Evolutionary conservation across 2,113 vertebrate genomes (phyloP).

Genomic region (Azemiops feae): DNA sequence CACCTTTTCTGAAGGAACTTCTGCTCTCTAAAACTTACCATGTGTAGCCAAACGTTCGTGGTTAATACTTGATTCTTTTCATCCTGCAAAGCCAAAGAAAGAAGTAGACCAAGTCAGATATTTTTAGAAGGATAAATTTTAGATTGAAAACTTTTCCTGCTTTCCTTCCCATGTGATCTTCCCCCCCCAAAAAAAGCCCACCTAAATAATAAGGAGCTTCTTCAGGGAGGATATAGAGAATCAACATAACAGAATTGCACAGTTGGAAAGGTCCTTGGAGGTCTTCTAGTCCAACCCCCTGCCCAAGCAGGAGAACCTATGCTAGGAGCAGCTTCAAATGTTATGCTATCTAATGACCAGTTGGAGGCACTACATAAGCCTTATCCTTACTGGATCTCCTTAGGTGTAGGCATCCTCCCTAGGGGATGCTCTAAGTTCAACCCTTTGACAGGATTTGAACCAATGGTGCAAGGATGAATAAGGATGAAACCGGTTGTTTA

Average conservation of each 20-base stretch:
- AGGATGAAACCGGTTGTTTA: background rate
- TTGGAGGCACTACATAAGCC: background rate
- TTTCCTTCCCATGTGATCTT: background rate
- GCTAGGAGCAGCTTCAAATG: background rate
- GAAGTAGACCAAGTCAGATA: background rate
- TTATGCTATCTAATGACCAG: background rate
- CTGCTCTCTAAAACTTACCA: constrained; percentile 75
- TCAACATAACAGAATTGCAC: background rate
- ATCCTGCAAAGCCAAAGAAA: constrained; percentile 74
- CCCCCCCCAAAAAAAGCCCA: background rate
- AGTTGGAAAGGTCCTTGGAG: background rate
- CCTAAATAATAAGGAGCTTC: background rate
- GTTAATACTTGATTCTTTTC: constrained; percentile 97
- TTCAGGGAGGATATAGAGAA: background rate
- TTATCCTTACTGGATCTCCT: background rate
- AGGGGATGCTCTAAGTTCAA: background rate
- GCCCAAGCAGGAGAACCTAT: background rate
- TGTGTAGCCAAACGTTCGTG: constrained; percentile 91
- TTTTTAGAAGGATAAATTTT: background rate
- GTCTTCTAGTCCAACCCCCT: background rate
- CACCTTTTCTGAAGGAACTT: background rate
- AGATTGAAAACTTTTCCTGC: background rate
- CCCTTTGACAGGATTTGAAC: background rate
- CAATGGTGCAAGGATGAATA: background rate
- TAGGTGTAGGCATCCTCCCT: background rate